Percentiles rank a stretch among this genome's conserved stretches.
These are phyloP conservation scores for Seison nebaliae DNA, from an alignment of 1,140 invertebrate genomes.

Conservation along the genomic window DNA sequence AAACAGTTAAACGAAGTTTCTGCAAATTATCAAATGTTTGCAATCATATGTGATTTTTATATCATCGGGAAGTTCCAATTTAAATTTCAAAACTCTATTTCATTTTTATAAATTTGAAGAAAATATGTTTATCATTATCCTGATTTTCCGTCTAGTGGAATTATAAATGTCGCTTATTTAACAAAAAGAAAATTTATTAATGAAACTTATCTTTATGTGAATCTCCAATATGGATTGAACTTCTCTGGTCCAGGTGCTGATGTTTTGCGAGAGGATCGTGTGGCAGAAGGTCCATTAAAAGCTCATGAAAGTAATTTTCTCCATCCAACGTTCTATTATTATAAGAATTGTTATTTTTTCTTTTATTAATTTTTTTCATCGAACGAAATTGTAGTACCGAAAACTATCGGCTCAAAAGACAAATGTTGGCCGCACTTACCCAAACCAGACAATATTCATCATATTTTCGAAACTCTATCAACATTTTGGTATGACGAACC, in stretches of 20 bases:
- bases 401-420: too few species aligned
- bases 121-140: conserved; percentile 18
- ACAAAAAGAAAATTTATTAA: conserved; percentile 21
- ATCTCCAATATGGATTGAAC: conserved; percentile 29
- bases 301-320: conserved; percentile 31
- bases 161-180: conserved; percentile 18
- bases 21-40: conserved; percentile 31
- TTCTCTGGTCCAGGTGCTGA: conserved; percentile 31
- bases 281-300: conserved; percentile 24
- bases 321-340: conserved; percentile 31
- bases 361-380: too few species aligned
- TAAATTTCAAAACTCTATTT: neutral
- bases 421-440: too few species aligned
- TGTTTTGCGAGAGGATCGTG: conserved; percentile 27
- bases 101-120: neutral
- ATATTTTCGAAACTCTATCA: too few species aligned
- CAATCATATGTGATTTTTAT: conserved; percentile 18
- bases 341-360: too few species aligned
- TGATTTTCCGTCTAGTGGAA: too few species aligned
- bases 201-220: conserved; percentile 21
- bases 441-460: too few species aligned
- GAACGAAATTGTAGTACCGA: too few species aligned
- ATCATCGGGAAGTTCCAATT: conserved; percentile 6
- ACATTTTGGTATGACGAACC: too few species aligned
- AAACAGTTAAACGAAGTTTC: conserved; percentile 30